Base-by-base conservation (phyloP, 2,113 vertebrate genomes). In the Engystomops pustulosus region DNA sequence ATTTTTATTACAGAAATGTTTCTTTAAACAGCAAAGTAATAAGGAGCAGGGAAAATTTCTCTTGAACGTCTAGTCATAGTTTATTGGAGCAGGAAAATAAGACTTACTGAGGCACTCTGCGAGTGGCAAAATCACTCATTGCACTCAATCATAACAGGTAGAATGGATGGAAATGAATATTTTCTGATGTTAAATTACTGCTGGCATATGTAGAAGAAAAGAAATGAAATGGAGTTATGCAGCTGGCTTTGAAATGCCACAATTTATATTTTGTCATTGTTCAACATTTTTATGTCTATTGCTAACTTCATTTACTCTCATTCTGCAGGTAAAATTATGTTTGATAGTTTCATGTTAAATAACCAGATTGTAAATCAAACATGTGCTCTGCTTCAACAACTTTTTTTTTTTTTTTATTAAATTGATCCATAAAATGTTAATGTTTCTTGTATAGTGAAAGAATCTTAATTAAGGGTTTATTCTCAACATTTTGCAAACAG, bases 21-120 rank as follows among this genome's bases (percentile, higher is more conserved):
- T 86, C 89, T 90, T 67, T 72, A 86, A 87, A 11, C 88, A 89
- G 75, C 88, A 89, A 87, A 87, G 87, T 90, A 93, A 94, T 90
- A 90, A 90, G 89, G 90, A 92, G 90, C 89, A 90, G 86, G 91
- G 92, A 90, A 93, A 89, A 91, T 91, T 93, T 91, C 86, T 90
- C 86, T 70, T 86, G 87, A 93, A 91, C 84, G 89, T 88, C 62
- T 84, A 91, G 90, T 89, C 70, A 80, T 91, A 90, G 91, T 87
- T 93, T 92, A 92, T 88, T 80, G 89, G 88, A 91, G 93, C 92
- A 92, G 89, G 90, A 92, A 94, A 92, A 92, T 74, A 92, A 93
- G 80, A 87, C 87, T 86, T 90, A 91, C 84, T 18, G 10, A 17
- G 75, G 62, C 86, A 87, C 85, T 92, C 89, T 87, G 30, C 88